Evolutionary conservation across 2,113 vertebrate species (phyloP), one percentile per base, ranked within the genome.

Genomic region (Xerus inauris): DNA sequence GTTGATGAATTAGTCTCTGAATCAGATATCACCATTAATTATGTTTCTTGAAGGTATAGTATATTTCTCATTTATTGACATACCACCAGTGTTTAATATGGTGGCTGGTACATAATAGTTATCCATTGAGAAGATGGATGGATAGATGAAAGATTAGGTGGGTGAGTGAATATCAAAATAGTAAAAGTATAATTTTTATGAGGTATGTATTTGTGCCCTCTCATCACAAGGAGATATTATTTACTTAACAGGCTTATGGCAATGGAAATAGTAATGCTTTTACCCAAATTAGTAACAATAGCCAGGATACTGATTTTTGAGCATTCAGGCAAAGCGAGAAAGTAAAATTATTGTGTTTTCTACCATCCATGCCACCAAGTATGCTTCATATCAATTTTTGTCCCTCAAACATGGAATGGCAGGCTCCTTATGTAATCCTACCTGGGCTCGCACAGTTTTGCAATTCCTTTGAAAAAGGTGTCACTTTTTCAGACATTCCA

Each of bases 241-340:
- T 59, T 89, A 67, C 35, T 92, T 17, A 47, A 1, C 49, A 91
- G 51, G 19, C 6, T 17, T 47, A 38, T 82, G 38, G 10, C 13
- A 80, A 71, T 3, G 49, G 32, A 94, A 89, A 95, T 8, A 96
- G 19, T 62, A 81, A 69, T 76, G 54, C 89, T 82, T 40, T 90
- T 17, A 81, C 7, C 10, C 22, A 86, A 89, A 72, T 86, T 72
- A 80, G 32, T 84, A 80, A 62, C 38, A 92, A 57, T 2, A 30
- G 32, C 62, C 22, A 67, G 65, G 73, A 76, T 22, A 49, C 6
- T 69, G 65, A 54, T 72, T 64, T 72, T 67, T 93, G 38, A 59
- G 94, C 89, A 87, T 69, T 30, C 30, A 94, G n/a, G 47, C 65
- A 88, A 86, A 83, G 35, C 40, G 30, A 47, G 90, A 91, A 77